Percentiles rank a stretch among this genome's conserved stretches.
phyloP scores from a whole-genome alignment of 2,888 invertebrate genomes.

The Poecilobothrus nobilitatus region DNA sequence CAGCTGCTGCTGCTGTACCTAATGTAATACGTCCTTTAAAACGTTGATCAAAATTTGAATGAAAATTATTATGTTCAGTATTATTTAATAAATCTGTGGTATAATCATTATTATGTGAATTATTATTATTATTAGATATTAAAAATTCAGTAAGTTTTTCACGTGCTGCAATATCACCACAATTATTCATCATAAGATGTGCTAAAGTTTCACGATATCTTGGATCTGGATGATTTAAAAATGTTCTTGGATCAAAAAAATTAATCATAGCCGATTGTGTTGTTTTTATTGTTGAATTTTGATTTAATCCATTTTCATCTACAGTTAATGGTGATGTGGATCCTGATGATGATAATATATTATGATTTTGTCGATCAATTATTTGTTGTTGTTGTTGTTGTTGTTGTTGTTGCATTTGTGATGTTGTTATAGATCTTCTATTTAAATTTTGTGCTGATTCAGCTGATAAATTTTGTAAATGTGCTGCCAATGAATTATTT shows the following conservation, averaged over 20 bases:
- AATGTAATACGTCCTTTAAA: slow-evolving; percentile 4
- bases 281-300: slow-evolving; percentile 12
- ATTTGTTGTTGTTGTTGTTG: too few species aligned
- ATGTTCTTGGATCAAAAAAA: slow-evolving; percentile 27
- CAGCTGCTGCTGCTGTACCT: slow-evolving; percentile 2
- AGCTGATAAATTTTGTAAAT: slow-evolving; percentile 10
- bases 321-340: slow-evolving; percentile 14
- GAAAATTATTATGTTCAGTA: background rate
- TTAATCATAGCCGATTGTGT: slow-evolving; percentile 22
- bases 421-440: slow-evolving; percentile 25
- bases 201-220: slow-evolving; percentile 21
- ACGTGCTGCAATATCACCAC: slow-evolving; percentile 22
- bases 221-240: slow-evolving; percentile 19
- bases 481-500: slow-evolving; percentile 2
- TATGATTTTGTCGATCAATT: slow-evolving; percentile 12
- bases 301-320: slow-evolving; percentile 11
- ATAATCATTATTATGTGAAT: background rate
- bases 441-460: background rate
- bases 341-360: slow-evolving; percentile 7
- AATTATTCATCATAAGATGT: slow-evolving; percentile 21
- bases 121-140: background rate
- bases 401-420: background rate
- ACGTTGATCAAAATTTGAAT: background rate
- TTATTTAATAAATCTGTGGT: background rate
- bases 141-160: slow-evolving; percentile 25